Evolutionary conservation across 2,888 invertebrate species (phyloP).

Genomic region (Heliconius hortense): DNA sequence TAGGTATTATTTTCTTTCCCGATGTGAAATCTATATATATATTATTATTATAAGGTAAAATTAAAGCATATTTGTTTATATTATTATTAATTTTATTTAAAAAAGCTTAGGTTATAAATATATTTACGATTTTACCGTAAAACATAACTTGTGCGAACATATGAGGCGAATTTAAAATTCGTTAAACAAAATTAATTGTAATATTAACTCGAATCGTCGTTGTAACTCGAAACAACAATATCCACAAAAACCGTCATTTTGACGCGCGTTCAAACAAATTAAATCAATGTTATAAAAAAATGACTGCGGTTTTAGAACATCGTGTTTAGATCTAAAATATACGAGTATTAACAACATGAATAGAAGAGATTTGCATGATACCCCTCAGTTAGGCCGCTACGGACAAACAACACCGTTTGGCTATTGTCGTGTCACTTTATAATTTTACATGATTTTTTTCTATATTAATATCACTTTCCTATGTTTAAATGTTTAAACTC

Average conservation of each 20-base stretch:
- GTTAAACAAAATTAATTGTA: too few relatives aligned
- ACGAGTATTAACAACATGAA: slow-evolving; percentile 18
- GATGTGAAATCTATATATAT: not conserved
- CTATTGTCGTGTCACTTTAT: not conserved
- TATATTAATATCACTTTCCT: not conserved
- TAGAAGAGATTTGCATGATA: slow-evolving; percentile 5
- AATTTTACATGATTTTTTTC: slow-evolving; percentile 5
- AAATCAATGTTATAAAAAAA: not conserved
- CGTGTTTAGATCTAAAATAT: slow-evolving; percentile 16
- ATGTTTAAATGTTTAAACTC: not conserved
- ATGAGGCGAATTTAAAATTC: too few relatives aligned
- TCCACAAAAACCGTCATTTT: not conserved
- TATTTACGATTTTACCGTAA: too few relatives aligned
- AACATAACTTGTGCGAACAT: too few relatives aligned
- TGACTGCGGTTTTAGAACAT: not conserved
- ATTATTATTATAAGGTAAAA: not conserved
- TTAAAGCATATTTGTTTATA: not conserved
- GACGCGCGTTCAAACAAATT: slow-evolving; percentile 1
- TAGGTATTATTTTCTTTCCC: not conserved
- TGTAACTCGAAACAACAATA: not conserved
- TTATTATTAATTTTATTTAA: too few relatives aligned
- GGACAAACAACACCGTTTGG: not conserved
- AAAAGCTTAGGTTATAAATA: too few relatives aligned
- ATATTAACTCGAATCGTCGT: too few relatives aligned
- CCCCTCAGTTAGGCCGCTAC: not conserved